Base-by-base conservation (phyloP, 2,113 vertebrate genomes). In the Hiodon tergisus region DNA sequence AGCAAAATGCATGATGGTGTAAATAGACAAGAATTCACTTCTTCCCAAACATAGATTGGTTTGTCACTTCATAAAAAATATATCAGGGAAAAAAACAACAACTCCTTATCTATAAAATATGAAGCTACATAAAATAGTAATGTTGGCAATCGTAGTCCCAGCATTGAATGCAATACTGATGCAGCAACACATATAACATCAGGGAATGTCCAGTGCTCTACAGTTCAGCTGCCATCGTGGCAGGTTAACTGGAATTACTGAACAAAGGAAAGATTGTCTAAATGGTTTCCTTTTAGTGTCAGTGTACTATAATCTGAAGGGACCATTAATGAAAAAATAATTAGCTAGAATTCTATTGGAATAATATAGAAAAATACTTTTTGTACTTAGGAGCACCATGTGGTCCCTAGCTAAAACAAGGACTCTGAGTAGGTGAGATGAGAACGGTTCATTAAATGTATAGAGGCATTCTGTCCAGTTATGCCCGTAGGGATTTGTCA, bases 101-200 rank as follows among this genome's bases (percentile, higher is more conserved):
- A 5, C 58, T 17, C 46, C 63, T 74, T 47, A 75, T 75, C 17
- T 59, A 75, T 67, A 51, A 75, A 75, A 75, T 67, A 75, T 75
- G 65, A 75, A 31, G 65, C 31, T 50, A 11, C 31, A 75, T 75
- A 31, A 75, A 75, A 75, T 17, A 68, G 67, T 75, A 75, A 75
- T 68, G 59, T 14, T 31, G 65, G 73, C 67, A 67, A 75, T 75
- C 52, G 68, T 67, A 55, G 73, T 68, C 62, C 10, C 65, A 50
- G 47, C 62, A 13, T 6, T 59, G 55, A 17, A 57, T 72, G 71
- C 57, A 53, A 74, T 67, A 74, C 53, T 67, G 3, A 54, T 58
- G 54, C 55, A 55, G 55, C 50, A 17, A 58, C 53, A 67, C 11
- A 50, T 65, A 13, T 55, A 67, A 66, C 8, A 16, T 16, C 13